These are phyloP conservation scores for Actenoides lindsayi DNA, from an alignment of 2,113 vertebrate genomes.

Conservation along the genomic window DNA sequence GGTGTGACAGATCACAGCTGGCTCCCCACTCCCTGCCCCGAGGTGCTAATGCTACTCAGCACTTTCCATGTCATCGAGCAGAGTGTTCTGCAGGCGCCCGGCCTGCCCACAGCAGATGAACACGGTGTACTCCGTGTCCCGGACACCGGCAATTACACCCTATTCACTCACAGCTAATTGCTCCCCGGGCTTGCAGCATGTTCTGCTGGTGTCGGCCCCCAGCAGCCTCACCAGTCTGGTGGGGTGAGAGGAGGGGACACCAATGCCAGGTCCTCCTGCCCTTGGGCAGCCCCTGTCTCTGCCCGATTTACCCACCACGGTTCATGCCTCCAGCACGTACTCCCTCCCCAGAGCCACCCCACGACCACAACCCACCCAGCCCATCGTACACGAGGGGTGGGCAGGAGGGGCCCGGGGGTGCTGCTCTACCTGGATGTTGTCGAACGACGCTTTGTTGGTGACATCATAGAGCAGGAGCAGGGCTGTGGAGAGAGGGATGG, in stretches of 20 bases:
- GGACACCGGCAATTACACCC: background rate
- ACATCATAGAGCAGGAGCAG: slow-evolving; percentile 92
- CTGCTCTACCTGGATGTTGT: slow-evolving; percentile 89
- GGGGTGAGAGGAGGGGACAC: background rate
- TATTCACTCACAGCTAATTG: background rate
- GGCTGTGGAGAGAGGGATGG: slow-evolving; percentile 71
- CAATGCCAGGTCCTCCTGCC: background rate
- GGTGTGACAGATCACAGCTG: no score
- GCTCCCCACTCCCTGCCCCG: no score
- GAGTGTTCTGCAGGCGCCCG: background rate
- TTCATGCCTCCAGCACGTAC: background rate
- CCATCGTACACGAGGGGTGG: rapidly evolving
- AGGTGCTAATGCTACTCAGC: rapidly evolving
- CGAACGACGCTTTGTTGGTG: slow-evolving; percentile 91
- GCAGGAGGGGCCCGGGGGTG: background rate
- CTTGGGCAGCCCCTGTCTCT: background rate
- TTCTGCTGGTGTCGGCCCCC: background rate
- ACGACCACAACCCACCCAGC: background rate
- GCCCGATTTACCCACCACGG: background rate
- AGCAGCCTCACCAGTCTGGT: rapidly evolving
- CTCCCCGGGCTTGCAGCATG: rapidly evolving
- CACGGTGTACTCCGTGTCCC: rapidly evolving
- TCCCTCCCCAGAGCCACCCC: background rate
- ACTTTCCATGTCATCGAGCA: rapidly evolving
- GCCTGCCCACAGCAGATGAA: background rate